Percentiles rank a stretch among this genome's conserved stretches.
These are phyloP conservation scores for Hypothenemus hampei DNA, from an alignment of 1,140 invertebrate species.

Conservation along the genomic window DNA sequence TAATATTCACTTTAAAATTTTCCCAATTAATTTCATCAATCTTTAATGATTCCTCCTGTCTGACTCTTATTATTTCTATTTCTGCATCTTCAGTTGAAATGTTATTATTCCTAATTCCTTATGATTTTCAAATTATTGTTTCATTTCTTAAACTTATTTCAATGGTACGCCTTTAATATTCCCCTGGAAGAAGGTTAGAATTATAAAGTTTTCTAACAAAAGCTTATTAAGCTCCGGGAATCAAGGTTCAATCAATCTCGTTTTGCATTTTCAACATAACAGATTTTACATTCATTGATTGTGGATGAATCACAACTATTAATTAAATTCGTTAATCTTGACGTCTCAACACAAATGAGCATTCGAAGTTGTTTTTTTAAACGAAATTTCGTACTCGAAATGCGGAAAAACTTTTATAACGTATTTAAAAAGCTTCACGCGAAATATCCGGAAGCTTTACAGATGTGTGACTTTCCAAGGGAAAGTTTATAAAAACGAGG, in stretches of 20 bases:
- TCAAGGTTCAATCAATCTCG: neutral
- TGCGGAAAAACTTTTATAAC: slow-evolving; percentile 3
- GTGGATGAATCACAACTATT: slow-evolving; percentile 7
- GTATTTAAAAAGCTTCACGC: slow-evolving; percentile 7
- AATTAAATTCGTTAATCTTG: slow-evolving; percentile 8
- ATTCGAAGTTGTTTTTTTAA: neutral
- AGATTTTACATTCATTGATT: slow-evolving; percentile 3
- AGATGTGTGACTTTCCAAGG: neutral
- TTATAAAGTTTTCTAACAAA: slow-evolving; percentile 4
- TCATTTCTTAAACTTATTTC: neutral
- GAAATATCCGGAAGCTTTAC: slow-evolving; percentile 4
- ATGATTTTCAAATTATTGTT: neutral
- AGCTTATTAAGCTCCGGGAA: neutral
- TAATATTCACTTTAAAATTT: neutral
- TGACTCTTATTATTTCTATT: neutral
- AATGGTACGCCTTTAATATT: neutral
- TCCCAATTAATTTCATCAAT: slow-evolving; percentile 1
- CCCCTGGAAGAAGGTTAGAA: neutral
- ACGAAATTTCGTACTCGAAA: neutral
- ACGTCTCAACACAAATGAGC: neutral
- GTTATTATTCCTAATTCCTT: neutral
- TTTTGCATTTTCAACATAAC: slow-evolving; percentile 7
- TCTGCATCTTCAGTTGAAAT: neutral
- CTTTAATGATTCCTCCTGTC: neutral
- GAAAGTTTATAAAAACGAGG: neutral